Conservation (phyloP, 1,140 invertebrate genomes). For the Nephila pilipes region DNA sequence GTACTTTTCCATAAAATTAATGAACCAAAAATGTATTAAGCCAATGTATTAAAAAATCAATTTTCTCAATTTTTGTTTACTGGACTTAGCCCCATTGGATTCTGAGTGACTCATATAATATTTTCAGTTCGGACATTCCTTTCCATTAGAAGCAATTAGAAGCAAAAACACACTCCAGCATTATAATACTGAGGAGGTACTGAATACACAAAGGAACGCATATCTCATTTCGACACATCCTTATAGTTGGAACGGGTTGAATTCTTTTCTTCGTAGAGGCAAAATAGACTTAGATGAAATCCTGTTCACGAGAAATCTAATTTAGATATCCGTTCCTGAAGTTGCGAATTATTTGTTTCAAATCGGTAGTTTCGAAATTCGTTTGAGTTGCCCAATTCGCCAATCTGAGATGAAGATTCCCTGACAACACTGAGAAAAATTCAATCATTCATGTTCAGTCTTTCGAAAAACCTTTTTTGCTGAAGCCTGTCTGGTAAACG, state of each 20-base stretch:
- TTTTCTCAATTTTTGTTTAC: too few relatives aligned
- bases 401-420: constrained; percentile 52
- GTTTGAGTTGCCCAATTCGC: constrained; percentile 12
- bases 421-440: neutral
- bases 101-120: too few relatives aligned
- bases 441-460: neutral
- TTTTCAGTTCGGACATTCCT: too few relatives aligned
- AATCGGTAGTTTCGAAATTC: constrained; percentile 59
- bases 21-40: too few relatives aligned
- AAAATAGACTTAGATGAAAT: constrained; percentile 56
- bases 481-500: constrained; percentile 39
- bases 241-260: neutral
- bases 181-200: too few relatives aligned
- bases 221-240: neutral
- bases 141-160: too few relatives aligned
- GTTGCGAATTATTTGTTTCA: constrained; percentile 61
- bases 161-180: too few relatives aligned
- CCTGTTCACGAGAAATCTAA: constrained; percentile 64
- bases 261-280: constrained; percentile 12
- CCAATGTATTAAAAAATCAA: too few relatives aligned
- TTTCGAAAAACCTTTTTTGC: constrained; percentile 31
- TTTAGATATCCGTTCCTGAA: constrained; percentile 51
- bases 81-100: too few relatives aligned
- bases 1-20: too few relatives aligned
- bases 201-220: neutral